phyloP scores from a whole-genome alignment of 1,140 invertebrate genomes.

The Melanaphis sacchari region DNA sequence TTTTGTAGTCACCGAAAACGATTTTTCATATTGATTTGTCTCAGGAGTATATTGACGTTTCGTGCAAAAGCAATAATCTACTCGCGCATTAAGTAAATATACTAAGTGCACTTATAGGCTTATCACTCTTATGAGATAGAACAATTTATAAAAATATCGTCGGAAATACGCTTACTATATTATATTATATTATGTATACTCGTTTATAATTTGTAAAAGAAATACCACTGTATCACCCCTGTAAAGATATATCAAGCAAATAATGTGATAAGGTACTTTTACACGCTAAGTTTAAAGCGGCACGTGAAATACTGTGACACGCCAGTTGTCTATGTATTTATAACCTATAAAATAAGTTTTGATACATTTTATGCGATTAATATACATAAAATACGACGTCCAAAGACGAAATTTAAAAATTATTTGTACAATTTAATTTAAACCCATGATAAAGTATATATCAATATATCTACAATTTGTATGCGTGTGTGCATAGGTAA shows the following conservation, averaged over 20 bases:
- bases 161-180: background rate
- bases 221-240: background rate
- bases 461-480: too few relatives aligned
- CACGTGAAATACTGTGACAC: background rate
- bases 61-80: background rate
- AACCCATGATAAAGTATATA: too few relatives aligned
- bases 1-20: background rate
- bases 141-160: background rate
- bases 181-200: background rate
- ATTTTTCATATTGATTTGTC: background rate
- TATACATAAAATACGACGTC: background rate
- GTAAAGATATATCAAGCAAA: background rate
- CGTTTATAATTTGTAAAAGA: background rate
- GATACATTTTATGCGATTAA: background rate
- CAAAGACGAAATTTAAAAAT: background rate
- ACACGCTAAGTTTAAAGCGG: background rate
- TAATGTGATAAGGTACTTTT: background rate
- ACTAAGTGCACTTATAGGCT: background rate
- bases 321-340: background rate
- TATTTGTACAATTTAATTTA: too few relatives aligned
- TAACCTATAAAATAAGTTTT: background rate
- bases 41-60: background rate
- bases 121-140: background rate
- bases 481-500: too few relatives aligned
- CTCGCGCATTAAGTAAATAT: background rate